Percentiles rank a stretch among this genome's conserved stretches.
These are phyloP conservation scores for Chloebia gouldiae DNA, from an alignment of 2,113 vertebrate species.

Conservation along the genomic window DNA sequence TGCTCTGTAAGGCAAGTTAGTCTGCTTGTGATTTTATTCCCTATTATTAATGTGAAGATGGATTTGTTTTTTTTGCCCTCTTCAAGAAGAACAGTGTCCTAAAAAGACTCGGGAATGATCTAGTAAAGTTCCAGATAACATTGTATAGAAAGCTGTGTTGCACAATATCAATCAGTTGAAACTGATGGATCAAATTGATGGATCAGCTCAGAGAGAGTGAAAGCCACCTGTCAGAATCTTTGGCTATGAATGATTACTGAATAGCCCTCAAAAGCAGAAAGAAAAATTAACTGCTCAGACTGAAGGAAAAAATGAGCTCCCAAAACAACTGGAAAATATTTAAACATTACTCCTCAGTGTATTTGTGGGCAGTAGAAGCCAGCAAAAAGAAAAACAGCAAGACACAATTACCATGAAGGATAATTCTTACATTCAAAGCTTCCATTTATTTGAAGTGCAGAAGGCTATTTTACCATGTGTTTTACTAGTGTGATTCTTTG, in stretches of 20 bases:
- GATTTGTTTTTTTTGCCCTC: neutral
- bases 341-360: neutral
- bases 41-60: neutral
- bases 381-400: neutral
- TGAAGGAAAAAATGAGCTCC: neutral
- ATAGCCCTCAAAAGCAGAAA: neutral
- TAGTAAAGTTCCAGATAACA: neutral
- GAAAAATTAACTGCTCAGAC: neutral
- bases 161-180: neutral
- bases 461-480: neutral
- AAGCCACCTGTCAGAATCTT: neutral
- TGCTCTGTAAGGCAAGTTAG: neutral
- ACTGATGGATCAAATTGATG: neutral
- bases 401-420: neutral
- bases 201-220: neutral
- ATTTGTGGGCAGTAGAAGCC: constrained; percentile 4
- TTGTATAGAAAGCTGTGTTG: neutral
- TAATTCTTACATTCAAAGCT: neutral
- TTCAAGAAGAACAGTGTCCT: neutral
- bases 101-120: neutral
- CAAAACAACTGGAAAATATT: constrained; percentile 20
- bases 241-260: neutral
- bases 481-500: neutral
- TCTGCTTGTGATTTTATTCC: neutral
- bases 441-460: neutral